These are phyloP conservation scores for Sebastiscus albofasciatus DNA, from an alignment of 2,797 vertebrate genomes.

Conservation along the genomic window DNA sequence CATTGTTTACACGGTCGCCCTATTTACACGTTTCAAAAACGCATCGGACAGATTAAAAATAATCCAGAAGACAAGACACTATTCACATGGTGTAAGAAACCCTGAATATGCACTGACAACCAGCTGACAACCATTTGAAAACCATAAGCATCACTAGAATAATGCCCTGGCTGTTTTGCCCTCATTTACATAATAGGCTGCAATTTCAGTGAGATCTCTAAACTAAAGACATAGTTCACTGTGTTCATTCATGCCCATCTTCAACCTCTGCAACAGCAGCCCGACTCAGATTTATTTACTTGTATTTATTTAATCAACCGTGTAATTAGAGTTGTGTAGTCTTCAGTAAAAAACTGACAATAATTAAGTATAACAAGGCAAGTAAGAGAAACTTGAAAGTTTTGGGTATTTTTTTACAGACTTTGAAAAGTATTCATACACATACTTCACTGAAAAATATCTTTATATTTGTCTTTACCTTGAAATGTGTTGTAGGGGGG, in stretches of 20 bases:
- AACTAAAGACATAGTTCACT: constrained; percentile 5
- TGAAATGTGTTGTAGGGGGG: background rate
- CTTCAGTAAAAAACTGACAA: background rate
- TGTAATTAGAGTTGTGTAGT: constrained; percentile 54
- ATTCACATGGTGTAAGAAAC: background rate
- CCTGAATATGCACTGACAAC: background rate
- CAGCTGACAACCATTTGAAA: background rate
- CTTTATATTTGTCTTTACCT: background rate
- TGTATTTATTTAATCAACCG: constrained; percentile 53
- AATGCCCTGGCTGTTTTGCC: background rate
- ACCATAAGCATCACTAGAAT: background rate
- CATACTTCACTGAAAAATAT: background rate
- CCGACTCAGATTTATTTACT: constrained; percentile 30
- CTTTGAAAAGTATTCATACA: background rate
- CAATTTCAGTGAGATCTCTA: constrained; percentile 7
- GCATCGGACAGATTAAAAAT: background rate
- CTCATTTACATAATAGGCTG: background rate
- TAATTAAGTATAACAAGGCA: constrained; percentile 30
- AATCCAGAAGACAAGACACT: background rate
- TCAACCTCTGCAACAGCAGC: constrained; percentile 24
- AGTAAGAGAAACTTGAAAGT: constrained; percentile 10
- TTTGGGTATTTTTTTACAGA: background rate
- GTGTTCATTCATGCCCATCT: constrained; percentile 27
- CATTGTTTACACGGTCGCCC: background rate
- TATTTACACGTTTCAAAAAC: background rate